phyloP scores from a whole-genome alignment of 2,797 vertebrate genomes.

The Euthynnus affinis region DNA sequence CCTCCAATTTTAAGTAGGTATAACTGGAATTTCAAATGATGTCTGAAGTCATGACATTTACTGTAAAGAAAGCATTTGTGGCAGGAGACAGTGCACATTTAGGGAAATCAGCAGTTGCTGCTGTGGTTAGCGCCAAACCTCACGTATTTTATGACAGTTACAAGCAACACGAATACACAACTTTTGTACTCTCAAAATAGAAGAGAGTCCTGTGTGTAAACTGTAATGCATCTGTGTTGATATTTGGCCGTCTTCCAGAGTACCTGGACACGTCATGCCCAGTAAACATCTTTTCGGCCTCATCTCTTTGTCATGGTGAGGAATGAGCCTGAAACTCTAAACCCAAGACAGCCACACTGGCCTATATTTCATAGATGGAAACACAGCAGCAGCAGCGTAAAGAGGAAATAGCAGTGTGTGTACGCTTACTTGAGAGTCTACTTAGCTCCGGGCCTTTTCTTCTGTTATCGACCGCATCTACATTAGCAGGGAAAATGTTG shows the following conservation, averaged over 20 bases:
- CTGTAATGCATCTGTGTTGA: not conserved
- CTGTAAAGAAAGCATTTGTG: not conserved
- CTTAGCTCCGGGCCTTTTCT: slow-evolving; percentile 60
- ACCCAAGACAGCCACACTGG: slow-evolving; percentile 49
- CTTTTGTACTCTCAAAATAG: not conserved
- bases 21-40: slow-evolving; percentile 7
- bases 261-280: slow-evolving; percentile 1
- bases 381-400: slow-evolving; percentile 34
- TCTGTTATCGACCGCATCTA: slow-evolving; percentile 63
- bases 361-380: slow-evolving; percentile 62
- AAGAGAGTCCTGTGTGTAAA: not conserved
- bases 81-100: not conserved
- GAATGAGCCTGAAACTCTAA: slow-evolving; percentile 58
- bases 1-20: not conserved
- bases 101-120: not conserved
- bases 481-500: slow-evolving; percentile 74
- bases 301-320: slow-evolving; percentile 45
- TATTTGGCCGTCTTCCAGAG: slow-evolving; percentile 29
- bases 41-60: slow-evolving; percentile 17
- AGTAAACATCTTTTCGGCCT: slow-evolving; percentile 25
- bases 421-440: slow-evolving; percentile 58
- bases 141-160: not conserved
- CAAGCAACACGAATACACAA: not conserved
- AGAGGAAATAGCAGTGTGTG: slow-evolving; percentile 59
- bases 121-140: slow-evolving; percentile 8